Evolutionary conservation across 37 sponge, comb jelly and placozoan species (phyloP), one percentile per base, ranked within the genome.

Genomic region (Tethya wilhelma): DNA sequence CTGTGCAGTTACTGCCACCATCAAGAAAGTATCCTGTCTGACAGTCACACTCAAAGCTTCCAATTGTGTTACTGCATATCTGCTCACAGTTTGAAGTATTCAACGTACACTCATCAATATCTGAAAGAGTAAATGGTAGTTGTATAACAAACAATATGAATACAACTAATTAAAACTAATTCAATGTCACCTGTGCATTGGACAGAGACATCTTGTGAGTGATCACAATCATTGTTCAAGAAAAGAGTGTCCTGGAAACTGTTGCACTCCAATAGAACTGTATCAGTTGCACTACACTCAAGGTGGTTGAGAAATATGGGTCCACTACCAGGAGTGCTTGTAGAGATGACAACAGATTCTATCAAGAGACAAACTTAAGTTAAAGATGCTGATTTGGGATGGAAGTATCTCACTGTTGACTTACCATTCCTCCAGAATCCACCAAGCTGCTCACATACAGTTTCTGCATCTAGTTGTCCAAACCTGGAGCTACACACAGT

Each of bases 291-390:
- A 41, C 71, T 49, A 28, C 78, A 78, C 26, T 23, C 19, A 22
- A 69, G 80, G 11, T 79, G 58, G 56, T 68, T 58, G 53, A 79
- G 80, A 69, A 79, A 79, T 17, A 79, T 68, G 56, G 80, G 80
- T 8, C 80, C 80, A 56, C 40, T 65, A 34, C 26, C 49, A 19
- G 32, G 7, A 46, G 40, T 65, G 37, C 23, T 9, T 28, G 23
- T 58, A 28, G 59, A 9, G 59, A 14, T 28, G 26, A 58, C 59
- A 1, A 57, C 43, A 29, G 80, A 59, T 26, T 25, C 80, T 80
- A 49, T 49, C 17, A 11, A 20, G 28, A 28, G 37, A 34, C 14
- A 44, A 72, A 31, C 17, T 1, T 34, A 65, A 30, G 31, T 65
- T 30, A 5, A 36, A 36, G 17, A 65, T 5, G 2, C 37, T 31